Evolutionary conservation across 2,797 vertebrate species (phyloP).

Genomic region (Acanthopagrus latus): DNA sequence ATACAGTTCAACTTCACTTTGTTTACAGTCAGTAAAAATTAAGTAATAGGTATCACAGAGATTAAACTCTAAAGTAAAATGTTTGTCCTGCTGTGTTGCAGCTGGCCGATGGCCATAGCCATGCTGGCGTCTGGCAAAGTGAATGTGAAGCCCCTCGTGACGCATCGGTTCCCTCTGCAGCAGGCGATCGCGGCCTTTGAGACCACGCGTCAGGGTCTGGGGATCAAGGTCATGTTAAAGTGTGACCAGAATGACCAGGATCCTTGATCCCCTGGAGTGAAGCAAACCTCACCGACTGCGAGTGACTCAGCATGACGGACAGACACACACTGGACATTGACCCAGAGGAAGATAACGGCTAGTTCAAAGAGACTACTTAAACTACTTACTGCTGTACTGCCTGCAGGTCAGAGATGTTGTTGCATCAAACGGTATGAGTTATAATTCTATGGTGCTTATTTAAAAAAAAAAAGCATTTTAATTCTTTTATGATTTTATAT

Average conservation of each 20-base stretch:
- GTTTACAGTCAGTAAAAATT: neutral
- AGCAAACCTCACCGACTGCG: conserved; percentile 13
- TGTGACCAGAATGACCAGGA: conserved; percentile 92
- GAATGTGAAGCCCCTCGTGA: conserved; percentile 93
- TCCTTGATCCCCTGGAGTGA: conserved; percentile 80
- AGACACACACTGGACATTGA: conserved; percentile 53
- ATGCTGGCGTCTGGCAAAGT: conserved; percentile 93
- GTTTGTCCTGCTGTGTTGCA: conserved; percentile 73
- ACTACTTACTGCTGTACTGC: neutral
- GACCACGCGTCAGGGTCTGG: conserved; percentile 89
- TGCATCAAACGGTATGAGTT: conserved; percentile 9
- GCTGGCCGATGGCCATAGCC: conserved; percentile 95
- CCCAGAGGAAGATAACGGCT: conserved; percentile 45
- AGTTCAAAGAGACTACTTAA: conserved; percentile 37
- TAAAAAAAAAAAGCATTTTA: conserved; percentile 2
- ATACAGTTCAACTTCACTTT: neutral
- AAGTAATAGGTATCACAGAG: neutral
- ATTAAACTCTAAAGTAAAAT: neutral
- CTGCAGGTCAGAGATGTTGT: conserved; percentile 4
- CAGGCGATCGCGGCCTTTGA: conserved; percentile 94
- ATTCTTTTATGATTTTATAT: conserved; percentile 1
- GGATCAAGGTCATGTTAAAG: conserved; percentile 97
- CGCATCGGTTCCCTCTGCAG: conserved; percentile 96
- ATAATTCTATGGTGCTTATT: neutral
- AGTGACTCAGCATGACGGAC: conserved; percentile 1